These are phyloP conservation scores for Carterocephalus palaemon DNA, from an alignment of 2,888 invertebrate genomes.

Conservation along the genomic window DNA sequence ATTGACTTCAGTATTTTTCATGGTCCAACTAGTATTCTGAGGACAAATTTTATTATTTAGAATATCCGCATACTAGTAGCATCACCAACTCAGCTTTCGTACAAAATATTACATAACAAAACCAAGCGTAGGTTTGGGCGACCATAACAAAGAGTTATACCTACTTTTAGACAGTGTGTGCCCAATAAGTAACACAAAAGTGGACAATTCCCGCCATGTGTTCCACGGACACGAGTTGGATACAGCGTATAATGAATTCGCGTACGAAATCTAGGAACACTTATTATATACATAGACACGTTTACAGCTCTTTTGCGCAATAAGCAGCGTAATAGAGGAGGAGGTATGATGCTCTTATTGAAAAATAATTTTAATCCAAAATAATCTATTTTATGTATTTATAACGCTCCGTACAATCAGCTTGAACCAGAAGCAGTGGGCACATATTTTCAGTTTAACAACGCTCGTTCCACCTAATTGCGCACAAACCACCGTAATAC, in stretches of 20 bases:
- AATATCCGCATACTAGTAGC: no score
- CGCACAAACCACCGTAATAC: slow-evolving; percentile 42
- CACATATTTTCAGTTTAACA: slow-evolving; percentile 35
- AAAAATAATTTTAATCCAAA: slow-evolving; percentile 10
- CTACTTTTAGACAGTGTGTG: slow-evolving; percentile 30
- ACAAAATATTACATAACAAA: slow-evolving; percentile 4
- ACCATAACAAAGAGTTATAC: slow-evolving; percentile 31
- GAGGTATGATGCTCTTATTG: slow-evolving; percentile 13
- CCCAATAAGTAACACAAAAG: slow-evolving; percentile 38
- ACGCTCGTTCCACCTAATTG: slow-evolving; percentile 37
- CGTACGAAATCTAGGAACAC: slow-evolving; percentile 17
- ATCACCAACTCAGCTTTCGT: no score
- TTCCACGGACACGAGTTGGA: slow-evolving; percentile 28
- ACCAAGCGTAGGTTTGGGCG: slow-evolving; percentile 11
- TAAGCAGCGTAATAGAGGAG: slow-evolving; percentile 6
- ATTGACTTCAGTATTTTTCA: no score
- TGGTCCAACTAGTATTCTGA: no score
- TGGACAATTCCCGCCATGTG: slow-evolving; percentile 43
- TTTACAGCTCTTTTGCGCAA: slow-evolving; percentile 1
- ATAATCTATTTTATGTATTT: slow-evolving; percentile 9
- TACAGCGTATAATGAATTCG: slow-evolving; percentile 20
- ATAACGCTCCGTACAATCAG: slow-evolving; percentile 32
- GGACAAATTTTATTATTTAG: no score
- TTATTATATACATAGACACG: slow-evolving; percentile 20
- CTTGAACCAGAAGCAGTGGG: slow-evolving; percentile 34